A percentile compares a stretch with the other conserved stretches of the same genome.
phyloP scores from a whole-genome alignment of 2,113 vertebrate species.

The Hydrolagus affinis region DNA sequence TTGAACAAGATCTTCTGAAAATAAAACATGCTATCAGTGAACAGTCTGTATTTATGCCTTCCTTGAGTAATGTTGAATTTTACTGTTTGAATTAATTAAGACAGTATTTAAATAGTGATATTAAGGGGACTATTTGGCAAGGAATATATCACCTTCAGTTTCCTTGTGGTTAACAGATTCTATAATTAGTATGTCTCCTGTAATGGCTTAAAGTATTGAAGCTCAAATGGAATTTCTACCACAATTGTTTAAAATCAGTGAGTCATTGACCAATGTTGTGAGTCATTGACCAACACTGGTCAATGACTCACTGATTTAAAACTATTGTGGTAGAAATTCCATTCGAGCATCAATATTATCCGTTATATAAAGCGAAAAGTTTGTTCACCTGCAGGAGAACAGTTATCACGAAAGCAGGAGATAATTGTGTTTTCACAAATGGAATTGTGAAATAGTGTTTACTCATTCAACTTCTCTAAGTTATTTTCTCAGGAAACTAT shows the following conservation, averaged over 20 bases:
- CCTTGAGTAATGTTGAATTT: not conserved
- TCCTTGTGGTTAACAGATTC: constrained; percentile 9
- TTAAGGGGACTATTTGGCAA: not conserved
- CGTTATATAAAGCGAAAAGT: too few species aligned
- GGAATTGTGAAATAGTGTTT: too few species aligned
- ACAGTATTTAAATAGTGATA: not conserved
- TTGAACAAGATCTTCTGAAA: not conserved
- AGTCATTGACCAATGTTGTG: not conserved
- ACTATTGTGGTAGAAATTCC: not conserved
- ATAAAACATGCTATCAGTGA: not conserved
- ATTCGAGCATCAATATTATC: not conserved
- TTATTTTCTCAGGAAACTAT: too few species aligned
- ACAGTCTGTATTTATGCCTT: not conserved
- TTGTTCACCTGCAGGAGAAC: too few species aligned
- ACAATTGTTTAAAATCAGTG: not conserved
- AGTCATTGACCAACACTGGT: not conserved
- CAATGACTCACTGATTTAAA: not conserved
- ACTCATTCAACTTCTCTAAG: too few species aligned
- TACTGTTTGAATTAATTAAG: not conserved
- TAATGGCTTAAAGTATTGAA: not conserved
- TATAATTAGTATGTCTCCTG: not conserved
- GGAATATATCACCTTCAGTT: not conserved
- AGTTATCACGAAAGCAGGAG: too few species aligned
- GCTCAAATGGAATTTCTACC: not conserved
- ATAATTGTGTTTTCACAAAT: too few species aligned